Evolutionary conservation across 2,888 invertebrate genomes (phyloP).

Genomic region (Acronicta alni): DNA sequence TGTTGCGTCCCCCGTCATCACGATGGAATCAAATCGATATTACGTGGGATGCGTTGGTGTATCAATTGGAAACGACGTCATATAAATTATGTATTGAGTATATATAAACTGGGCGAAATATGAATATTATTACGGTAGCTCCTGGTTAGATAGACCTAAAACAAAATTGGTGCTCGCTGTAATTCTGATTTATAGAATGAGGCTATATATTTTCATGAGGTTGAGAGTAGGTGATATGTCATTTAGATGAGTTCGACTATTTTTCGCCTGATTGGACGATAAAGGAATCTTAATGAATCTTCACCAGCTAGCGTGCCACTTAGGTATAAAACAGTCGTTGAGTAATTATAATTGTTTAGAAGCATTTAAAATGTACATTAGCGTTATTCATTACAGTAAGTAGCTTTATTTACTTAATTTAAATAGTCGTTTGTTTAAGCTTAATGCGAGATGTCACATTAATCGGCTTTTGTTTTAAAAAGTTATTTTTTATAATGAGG

Average conservation of each 20-base stretch:
- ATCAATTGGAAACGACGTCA: slow-evolving; percentile 48
- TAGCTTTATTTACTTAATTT: slow-evolving; percentile 42
- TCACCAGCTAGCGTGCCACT: slow-evolving; percentile 16
- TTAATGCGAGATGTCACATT: slow-evolving; percentile 28
- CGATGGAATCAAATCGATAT: slow-evolving; percentile 60
- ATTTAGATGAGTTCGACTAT: slow-evolving; percentile 29
- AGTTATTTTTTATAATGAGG: slow-evolving; percentile 5
- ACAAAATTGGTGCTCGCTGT: slow-evolving; percentile 24
- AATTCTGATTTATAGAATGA: slow-evolving; percentile 33
- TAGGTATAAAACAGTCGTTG: slow-evolving; percentile 16
- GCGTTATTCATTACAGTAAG: slow-evolving; percentile 34
- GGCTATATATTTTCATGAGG: slow-evolving; percentile 50
- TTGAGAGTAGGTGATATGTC: slow-evolving; percentile 30
- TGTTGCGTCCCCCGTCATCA: slow-evolving; percentile 59
- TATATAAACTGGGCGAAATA: slow-evolving; percentile 22
- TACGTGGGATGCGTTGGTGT: slow-evolving; percentile 41
- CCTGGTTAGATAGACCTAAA: slow-evolving; percentile 32
- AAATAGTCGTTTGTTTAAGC: slow-evolving; percentile 33
- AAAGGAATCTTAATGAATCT: slow-evolving; percentile 41
- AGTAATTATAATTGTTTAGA: slow-evolving; percentile 38
- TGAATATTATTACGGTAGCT: slow-evolving; percentile 22
- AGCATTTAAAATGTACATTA: slow-evolving; percentile 39
- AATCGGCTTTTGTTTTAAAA: slow-evolving; percentile 32
- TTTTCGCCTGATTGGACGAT: slow-evolving; percentile 23
- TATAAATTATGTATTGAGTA: slow-evolving; percentile 6